Conservation (phyloP, 2,113 vertebrate species). For the Siniperca knerii region DNA sequence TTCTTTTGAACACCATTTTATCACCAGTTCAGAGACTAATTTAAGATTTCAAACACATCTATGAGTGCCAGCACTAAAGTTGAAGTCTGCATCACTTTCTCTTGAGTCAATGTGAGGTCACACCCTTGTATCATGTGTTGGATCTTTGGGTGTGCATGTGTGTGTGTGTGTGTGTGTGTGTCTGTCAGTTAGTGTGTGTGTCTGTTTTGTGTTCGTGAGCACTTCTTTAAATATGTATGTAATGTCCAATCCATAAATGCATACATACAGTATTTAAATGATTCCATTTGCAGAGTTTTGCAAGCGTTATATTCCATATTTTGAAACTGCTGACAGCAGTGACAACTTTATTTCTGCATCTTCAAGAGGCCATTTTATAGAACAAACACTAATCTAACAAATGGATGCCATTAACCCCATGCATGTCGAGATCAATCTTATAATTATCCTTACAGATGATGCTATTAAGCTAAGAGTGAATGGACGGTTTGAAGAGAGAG, state of each 20-base stretch:
- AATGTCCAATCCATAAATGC: neutral
- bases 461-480: slow-evolving; percentile 54
- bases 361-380: slow-evolving; percentile 32
- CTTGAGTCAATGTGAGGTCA: neutral
- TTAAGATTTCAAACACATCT: slow-evolving; percentile 36
- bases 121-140: neutral
- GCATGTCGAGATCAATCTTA: slow-evolving; percentile 65
- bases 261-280: slow-evolving; percentile 11
- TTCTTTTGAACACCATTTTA: slow-evolving; percentile 14
- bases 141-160: neutral
- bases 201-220: slow-evolving; percentile 11
- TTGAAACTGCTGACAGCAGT: slow-evolving; percentile 22
- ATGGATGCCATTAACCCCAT: slow-evolving; percentile 59
- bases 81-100: neutral
- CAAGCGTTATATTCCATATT: slow-evolving; percentile 7
- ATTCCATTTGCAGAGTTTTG: neutral
- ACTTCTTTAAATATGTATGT: neutral
- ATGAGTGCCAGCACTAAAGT: neutral
- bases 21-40: slow-evolving; percentile 16
- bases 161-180: neutral
- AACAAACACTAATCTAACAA: slow-evolving; percentile 56
- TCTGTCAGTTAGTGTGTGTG: neutral
- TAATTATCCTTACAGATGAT: slow-evolving; percentile 72
- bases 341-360: slow-evolving; percentile 15
- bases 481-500: slow-evolving; percentile 15